Percentiles rank a stretch among this genome's conserved stretches.
These are phyloP conservation scores for Chaetogeoica ovagalla DNA, from an alignment of 2,888 invertebrate species.

Conservation along the genomic window DNA sequence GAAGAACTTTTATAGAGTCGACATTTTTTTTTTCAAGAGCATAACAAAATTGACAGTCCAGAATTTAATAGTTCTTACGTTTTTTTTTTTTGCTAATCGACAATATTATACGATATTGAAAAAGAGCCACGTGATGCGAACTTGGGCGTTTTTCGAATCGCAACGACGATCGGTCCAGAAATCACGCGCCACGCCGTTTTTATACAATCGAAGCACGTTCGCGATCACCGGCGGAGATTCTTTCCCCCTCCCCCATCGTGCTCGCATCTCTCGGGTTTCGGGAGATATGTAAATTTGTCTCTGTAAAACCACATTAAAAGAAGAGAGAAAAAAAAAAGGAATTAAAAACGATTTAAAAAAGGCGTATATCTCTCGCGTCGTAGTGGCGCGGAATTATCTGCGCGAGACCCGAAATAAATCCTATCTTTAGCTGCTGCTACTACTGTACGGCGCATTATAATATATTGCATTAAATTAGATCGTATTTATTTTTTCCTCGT, in stretches of 20 bases:
- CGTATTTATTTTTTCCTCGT: background rate
- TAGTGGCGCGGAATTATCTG: background rate
- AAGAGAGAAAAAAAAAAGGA: background rate
- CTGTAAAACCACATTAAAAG: conserved; percentile 8
- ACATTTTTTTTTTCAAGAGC: too few species aligned
- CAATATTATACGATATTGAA: too few species aligned
- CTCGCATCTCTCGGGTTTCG: background rate
- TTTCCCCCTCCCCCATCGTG: too few species aligned
- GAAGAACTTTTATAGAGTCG: too few species aligned
- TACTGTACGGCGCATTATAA: background rate
- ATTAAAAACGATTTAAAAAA: background rate
- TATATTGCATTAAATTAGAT: background rate
- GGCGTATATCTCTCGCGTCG: background rate
- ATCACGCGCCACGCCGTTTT: conserved; percentile 4
- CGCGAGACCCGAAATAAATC: background rate
- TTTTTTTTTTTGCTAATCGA: too few species aligned
- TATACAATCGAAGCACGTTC: conserved; percentile 15
- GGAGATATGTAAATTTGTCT: conserved; percentile 19
- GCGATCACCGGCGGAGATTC: background rate
- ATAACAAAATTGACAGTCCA: too few species aligned
- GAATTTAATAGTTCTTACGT: too few species aligned
- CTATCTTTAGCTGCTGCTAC: background rate
- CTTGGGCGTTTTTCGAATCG: background rate
- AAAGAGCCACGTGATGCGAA: too few species aligned
- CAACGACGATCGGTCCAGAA: background rate